Evolutionary conservation across 2,888 invertebrate species (phyloP), one percentile per base, ranked within the genome.

Genomic region (Mechanitis messenoides): DNA sequence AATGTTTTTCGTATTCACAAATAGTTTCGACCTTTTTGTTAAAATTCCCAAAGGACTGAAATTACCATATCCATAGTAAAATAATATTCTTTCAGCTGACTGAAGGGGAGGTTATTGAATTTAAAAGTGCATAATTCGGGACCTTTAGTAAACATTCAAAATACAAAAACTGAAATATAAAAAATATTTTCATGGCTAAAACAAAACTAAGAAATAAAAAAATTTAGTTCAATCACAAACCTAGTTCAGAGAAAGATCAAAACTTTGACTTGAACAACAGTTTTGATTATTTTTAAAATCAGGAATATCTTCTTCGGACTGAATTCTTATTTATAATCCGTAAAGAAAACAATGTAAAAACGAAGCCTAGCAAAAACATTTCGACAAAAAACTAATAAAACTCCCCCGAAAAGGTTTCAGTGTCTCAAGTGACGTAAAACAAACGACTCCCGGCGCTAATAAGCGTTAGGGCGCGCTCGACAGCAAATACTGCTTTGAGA

Each of bases 351-450:
- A 46, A 53, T 31, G 47, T 38, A 31, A 55, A 53, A 58, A 66
- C 54, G 50, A 61, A 61, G 61, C 53, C 35, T 46, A 47, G 54
- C 46, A 59, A 55, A 3, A 55, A 58, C 42, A 33, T 35, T 46
- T 35, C 33, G 57, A 50, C 58, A 58, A 55, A 61, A 62, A 55
- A 58, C 59, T 64, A 64, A 68, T 64, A 64, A 64, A 55, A 47
- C 59, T 47, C 54, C 63, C 64, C 60, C 60, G 61, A 70, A 69
- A 64, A 70, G 69, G 66, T 69, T 71, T 71, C 69, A 65, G 60
- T 70, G 69, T 70, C 67, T 66, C 59, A 38, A 66, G 64, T 63
- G 68, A 65, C 68, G 64, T 70, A 66, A 70, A 70, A 70, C 68
- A 66, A 71, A 69, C 62, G 55, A 59, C 65, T 20, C 20, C 28